phyloP scores from a whole-genome alignment of 2,113 vertebrate species.

The Ptyas mucosa region DNA sequence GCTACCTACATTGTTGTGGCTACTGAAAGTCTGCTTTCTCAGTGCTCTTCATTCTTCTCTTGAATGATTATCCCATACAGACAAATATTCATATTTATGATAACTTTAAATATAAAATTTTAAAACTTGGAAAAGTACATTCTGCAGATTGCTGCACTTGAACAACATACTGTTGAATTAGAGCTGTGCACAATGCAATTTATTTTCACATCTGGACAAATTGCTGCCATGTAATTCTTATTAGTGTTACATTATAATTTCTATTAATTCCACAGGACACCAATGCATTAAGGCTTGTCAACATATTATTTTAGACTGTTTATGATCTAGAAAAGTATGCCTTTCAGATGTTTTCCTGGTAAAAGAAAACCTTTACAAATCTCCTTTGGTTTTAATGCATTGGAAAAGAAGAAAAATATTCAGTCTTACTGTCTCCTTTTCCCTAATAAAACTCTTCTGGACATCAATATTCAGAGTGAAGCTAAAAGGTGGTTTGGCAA shows the following conservation, averaged over 20 bases:
- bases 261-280: constrained; percentile 78
- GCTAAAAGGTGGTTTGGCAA: constrained; percentile 24
- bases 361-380: constrained; percentile 61
- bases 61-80: constrained; percentile 59
- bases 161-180: constrained; percentile 54
- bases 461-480: constrained; percentile 32
- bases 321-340: constrained; percentile 79
- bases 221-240: constrained; percentile 79
- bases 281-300: constrained; percentile 83
- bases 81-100: constrained; percentile 66
- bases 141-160: constrained; percentile 61
- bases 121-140: constrained; percentile 66
- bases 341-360: constrained; percentile 66
- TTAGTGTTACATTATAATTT: constrained; percentile 78
- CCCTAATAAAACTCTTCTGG: constrained; percentile 39
- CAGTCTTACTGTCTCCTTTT: background rate
- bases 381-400: constrained; percentile 36
- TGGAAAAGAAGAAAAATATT: constrained; percentile 17
- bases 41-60: constrained; percentile 49
- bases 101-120: constrained; percentile 68
- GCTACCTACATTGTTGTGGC: constrained; percentile 34
- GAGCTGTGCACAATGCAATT: constrained; percentile 66
- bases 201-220: constrained; percentile 76
- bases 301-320: constrained; percentile 80
- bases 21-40: constrained; percentile 53